Evolutionary conservation across 2,888 invertebrate genomes (phyloP), one percentile per base, ranked within the genome.

Genomic region (Caradrina clavipalpis): DNA sequence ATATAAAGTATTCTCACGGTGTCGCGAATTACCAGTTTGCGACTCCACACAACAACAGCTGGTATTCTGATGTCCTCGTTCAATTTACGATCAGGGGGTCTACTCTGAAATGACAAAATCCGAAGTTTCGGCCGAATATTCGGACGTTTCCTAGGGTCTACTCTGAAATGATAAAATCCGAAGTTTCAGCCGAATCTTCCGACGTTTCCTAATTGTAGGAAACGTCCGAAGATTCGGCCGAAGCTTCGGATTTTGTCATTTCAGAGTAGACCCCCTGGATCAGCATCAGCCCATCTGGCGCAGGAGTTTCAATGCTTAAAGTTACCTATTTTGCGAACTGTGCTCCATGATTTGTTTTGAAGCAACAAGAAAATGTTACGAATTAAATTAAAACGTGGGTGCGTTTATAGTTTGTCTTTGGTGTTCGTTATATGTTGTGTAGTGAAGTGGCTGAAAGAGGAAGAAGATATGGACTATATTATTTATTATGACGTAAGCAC

Each of bases 401-500:
- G 51, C 26, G 66, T 45, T 17, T 45, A 51, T 51, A 56, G 26
- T 42, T 53, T 69, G 45, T 71, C 11, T 4, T 6, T 53, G 2
- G 8, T 47, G 19, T 56, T 71, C 26, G 26, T 73, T 8, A 6
- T 49, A 39, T 55, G 55, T 8, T 70, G 21, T 56, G 19, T 70
- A 15, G n/a, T 74, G 47, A 68, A 51, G 42, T 55, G 59, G 50
- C 19, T 64, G 26, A 21, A 53, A 17, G 42, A 26, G 3, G 58
- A 66, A 54, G 58, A 56, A n/a, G 67, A 15, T 0, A 31, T 39
- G 22, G 64, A 73, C 13, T 55, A 64, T 53, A 31, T 31, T 53
- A 31, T 31, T 57, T 35, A 67, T 3, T 55, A 78, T 55, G 73
- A 78, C 10, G 78, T 78, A 72, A 78, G 78, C 45, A 45, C 0